Percentiles rank a stretch among this genome's conserved stretches.
Conservation (phyloP, 2,797 vertebrate species). For the Eupleurogrammus muticus region DNA sequence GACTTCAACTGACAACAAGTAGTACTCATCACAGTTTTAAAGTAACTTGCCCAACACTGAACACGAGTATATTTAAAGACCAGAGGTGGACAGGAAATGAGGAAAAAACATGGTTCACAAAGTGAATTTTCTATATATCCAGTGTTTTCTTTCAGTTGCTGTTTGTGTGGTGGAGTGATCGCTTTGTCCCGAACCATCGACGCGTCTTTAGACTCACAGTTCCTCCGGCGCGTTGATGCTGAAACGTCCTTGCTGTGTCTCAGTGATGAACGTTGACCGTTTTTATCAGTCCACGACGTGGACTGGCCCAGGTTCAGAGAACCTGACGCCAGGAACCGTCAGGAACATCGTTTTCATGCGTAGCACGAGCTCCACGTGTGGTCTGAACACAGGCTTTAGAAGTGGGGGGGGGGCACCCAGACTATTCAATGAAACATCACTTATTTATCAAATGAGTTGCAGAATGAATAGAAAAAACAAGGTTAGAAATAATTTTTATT, state of each 20-base stretch:
- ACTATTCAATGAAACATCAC: no score
- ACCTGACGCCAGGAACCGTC: conserved; percentile 3
- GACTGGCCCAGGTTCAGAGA: no score
- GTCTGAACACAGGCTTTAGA: not conserved
- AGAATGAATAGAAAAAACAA: no score
- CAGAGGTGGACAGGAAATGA: not conserved
- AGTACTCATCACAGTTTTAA: no score
- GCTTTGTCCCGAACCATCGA: conserved; percentile 68
- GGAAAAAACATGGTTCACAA: conserved; percentile 35
- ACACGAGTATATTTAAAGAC: conserved; percentile 24
- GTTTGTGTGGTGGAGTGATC: conserved; percentile 49
- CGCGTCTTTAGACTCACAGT: conserved; percentile 78
- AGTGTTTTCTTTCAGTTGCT: conserved; percentile 52
- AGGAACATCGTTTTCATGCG: conserved; percentile 15
- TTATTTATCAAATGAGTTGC: no score
- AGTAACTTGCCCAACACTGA: no score
- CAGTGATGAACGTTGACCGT: conserved; percentile 18
- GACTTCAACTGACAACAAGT: no score
- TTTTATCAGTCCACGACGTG: no score
- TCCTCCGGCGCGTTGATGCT: conserved; percentile 25
- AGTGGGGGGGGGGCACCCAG: no score
- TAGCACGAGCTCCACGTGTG: conserved; percentile 31
- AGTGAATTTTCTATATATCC: conserved; percentile 13
- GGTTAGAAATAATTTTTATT: no score
- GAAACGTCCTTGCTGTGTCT: conserved; percentile 19